Evolutionary conservation across 2,113 vertebrate species (phyloP).

Genomic region (Ranitomeya imitator): DNA sequence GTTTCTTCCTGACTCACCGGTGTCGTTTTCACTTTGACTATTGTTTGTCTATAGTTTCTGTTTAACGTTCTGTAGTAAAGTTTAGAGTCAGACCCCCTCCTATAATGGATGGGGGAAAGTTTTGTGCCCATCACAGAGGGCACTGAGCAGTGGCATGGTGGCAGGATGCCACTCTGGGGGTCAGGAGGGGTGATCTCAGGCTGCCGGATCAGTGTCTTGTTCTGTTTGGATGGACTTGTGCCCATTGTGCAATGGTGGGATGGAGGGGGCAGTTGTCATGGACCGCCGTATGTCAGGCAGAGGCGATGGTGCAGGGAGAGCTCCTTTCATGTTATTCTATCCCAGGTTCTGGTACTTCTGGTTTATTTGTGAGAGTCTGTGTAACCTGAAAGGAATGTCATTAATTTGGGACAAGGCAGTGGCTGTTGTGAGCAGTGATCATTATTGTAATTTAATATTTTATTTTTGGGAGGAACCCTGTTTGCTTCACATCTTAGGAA

Average conservation of each 20-base stretch:
- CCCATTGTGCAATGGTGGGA: not conserved
- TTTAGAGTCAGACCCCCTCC: not conserved
- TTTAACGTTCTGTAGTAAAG: conserved; percentile 31
- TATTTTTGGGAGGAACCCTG: conserved; percentile 75
- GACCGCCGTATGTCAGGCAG: not conserved
- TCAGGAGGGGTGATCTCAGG: conserved; percentile 13
- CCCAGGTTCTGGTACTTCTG: conserved; percentile 10
- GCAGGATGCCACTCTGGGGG: not conserved
- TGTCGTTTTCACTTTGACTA: conserved; percentile 25
- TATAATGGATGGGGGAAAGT: conserved; percentile 5
- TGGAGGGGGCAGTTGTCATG: not conserved
- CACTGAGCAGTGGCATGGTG: not conserved
- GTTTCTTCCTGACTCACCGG: conserved; percentile 30
- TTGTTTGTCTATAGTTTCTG: conserved; percentile 30
- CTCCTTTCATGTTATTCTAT: not conserved
- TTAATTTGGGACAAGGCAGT: conserved; percentile 85
- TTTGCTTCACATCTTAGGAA: conserved; percentile 62
- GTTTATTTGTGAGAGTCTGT: conserved; percentile 67
- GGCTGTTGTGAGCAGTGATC: conserved; percentile 75
- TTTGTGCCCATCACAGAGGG: conserved; percentile 24
- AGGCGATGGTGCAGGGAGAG: not conserved
- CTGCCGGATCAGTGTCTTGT: not conserved
- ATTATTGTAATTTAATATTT: conserved; percentile 78
- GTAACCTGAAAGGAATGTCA: conserved; percentile 84
- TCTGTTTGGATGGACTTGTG: not conserved